Evolutionary conservation across 2,888 invertebrate species (phyloP).

Genomic region (Yponomeuta plumbellus): DNA sequence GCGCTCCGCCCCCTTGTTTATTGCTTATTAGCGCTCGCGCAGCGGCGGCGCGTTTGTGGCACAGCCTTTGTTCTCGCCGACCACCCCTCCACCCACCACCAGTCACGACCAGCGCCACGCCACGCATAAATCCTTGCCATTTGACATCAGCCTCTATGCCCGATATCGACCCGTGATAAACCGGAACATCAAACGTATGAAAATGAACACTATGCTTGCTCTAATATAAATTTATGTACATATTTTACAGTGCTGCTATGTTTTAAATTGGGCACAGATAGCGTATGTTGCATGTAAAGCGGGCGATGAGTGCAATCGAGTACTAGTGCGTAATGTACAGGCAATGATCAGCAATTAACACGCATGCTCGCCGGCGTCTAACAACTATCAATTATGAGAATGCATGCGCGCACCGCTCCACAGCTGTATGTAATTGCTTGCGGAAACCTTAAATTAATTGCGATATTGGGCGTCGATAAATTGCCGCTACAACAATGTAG

Average conservation of each 20-base stretch:
- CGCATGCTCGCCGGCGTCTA: conserved; percentile 44
- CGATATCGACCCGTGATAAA: conserved; percentile 57
- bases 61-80: conserved; percentile 72
- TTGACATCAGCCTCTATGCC: conserved; percentile 65
- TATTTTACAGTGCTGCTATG: neutral
- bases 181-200: neutral
- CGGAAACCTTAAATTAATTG: conserved; percentile 11
- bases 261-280: conserved; percentile 31
- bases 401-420: conserved; percentile 19
- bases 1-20: conserved; percentile 76
- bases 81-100: conserved; percentile 35
- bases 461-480: conserved; percentile 28
- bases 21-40: conserved; percentile 71
- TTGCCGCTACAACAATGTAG: conserved; percentile 25
- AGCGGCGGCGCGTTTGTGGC: conserved; percentile 71
- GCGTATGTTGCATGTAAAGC: conserved; percentile 34
- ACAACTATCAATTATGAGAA: conserved; percentile 28
- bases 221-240: neutral
- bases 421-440: conserved; percentile 4
- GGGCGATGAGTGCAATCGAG: conserved; percentile 37
- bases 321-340: conserved; percentile 19
- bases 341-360: conserved; percentile 45
- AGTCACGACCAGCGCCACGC: conserved; percentile 30
- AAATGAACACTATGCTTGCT: neutral
- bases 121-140: conserved; percentile 72